These are phyloP conservation scores for Papilio polyxenes DNA, from an alignment of 1,140 invertebrate species.

Conservation along the genomic window DNA sequence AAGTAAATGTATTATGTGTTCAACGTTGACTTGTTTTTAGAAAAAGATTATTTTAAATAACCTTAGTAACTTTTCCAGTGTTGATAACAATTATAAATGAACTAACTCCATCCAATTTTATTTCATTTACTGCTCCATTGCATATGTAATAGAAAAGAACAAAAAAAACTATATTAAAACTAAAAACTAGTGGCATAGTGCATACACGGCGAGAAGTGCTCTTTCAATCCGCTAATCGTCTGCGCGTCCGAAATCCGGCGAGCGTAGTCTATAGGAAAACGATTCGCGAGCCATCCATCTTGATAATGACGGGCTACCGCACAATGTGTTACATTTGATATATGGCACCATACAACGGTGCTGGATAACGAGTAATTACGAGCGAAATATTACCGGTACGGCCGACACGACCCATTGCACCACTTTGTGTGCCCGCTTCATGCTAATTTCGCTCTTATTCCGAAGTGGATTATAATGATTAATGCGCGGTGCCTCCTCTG, in stretches of 20 bases:
- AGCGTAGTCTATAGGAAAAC: conserved; percentile 40
- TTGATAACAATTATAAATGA: too few relatives aligned
- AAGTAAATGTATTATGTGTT: too few relatives aligned
- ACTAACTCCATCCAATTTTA: too few relatives aligned
- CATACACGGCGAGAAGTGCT: background rate
- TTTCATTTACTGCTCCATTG: background rate
- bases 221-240: conserved; percentile 4
- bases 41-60: too few relatives aligned
- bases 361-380: conserved; percentile 40
- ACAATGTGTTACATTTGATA: conserved; percentile 43
- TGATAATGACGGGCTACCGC: conserved; percentile 50
- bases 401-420: conserved; percentile 25
- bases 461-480: conserved; percentile 5
- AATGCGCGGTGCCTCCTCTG: conserved; percentile 14
- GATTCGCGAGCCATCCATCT: conserved; percentile 54
- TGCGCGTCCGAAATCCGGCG: background rate
- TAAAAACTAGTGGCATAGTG: background rate
- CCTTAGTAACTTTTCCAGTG: too few relatives aligned
- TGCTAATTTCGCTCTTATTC: conserved; percentile 37
- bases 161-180: background rate
- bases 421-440: conserved; percentile 8
- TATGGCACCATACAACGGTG: conserved; percentile 47
- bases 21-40: too few relatives aligned
- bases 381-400: conserved; percentile 39
- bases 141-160: too few relatives aligned